Evolutionary conservation across 2,797 vertebrate genomes (phyloP), one percentile per base, ranked within the genome.

Genomic region (Leptatherina wallacei): DNA sequence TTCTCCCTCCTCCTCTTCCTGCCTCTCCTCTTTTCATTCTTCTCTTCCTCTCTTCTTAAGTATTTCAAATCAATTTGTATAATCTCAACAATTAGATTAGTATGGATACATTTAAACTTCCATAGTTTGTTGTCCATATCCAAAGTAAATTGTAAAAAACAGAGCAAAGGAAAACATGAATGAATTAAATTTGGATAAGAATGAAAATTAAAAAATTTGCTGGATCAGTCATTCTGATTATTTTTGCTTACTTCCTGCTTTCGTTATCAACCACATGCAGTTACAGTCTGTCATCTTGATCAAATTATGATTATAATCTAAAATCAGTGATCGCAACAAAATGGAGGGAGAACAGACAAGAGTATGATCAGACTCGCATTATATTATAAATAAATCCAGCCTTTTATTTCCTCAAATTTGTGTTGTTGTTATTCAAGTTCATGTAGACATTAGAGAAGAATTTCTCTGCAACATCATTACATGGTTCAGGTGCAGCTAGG

Each of bases 261-360:
- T 35, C 38, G 6, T 13, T 10, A 4, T 56, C 56, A 32, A 63
- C 63, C 35, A 6, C 40, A 58, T 18, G 29, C 38, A 16, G 30
- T 56, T 69, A 24, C 30, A 56, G 44, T 62, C 60, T 38, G 36
- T 24, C 85, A 87, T 87, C 81, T 84, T 89, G 84, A 82, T 89
- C 60, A 51, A 69, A 86, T 89, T 82, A 88, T 33, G 68, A 59
- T 56, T 29, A 40, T 38, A 72, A 71, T 76, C 67, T 71, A 61
- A 54, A 61, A 61, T 61, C 69, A 71, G 40, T 32, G 65, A 83
- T 49, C 24, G 1, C 40, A 24, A 77, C 60, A 47, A 29, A 32
- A 33, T 38, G 40, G 49, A 40, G 32, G 51, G 47, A 85, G 73
- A 84, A 85, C 59, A 87, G 63, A 68, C 6, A 3, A 8, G 65